Base-by-base conservation (phyloP, 2,888 invertebrate species). In the Penaeus monodon region DNA sequence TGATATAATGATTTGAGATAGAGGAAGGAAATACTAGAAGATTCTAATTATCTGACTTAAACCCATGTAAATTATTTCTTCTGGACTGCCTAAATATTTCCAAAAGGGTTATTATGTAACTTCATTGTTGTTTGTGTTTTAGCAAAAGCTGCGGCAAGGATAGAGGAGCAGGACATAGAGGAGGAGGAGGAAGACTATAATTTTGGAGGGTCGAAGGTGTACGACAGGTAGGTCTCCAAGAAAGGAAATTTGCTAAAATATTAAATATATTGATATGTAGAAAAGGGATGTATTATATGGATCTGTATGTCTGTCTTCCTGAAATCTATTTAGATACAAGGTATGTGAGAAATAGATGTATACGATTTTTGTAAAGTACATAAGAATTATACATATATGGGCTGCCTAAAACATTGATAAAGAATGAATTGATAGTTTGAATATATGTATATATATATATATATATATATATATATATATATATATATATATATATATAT, bases 171-270 rank as follows among this genome's bases (percentile, higher is more conserved):
- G 27, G 89, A 89, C n/a, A n/a, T 81, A 6, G 89, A 89, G 7
- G 89, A 89, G 22, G 89, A 89, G 22, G 89, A 88, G 73, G 89
- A 89, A 8, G 89, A 89, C 27, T 84, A 86, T 78, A 73, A 89
- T 38, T 77, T 88, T 38, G 85, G 88, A 12, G 81, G 84, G 74
- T 29, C 80, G 8, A 88, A 88, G 27, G 89, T 89, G 14, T 89
- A 89, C 77, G 80, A 88, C 29, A 88, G 88, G 88, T 84, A 22
- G 81, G 77, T 68, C 29, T 76, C 8, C 33, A 20, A 17, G 14
- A 17, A n/a, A 38, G 14, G 20, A 14, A 38, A 76, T 2, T 12
- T n/a, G 6, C 76, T 33, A 4, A 64, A 29, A 7, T 17, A 29
- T 64, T 33, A 33, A 57, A 29, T 29, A 38, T 70, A 0, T 27